phyloP scores from a whole-genome alignment of 1,140 invertebrate genomes.

The Bicyclus anynana region DNA sequence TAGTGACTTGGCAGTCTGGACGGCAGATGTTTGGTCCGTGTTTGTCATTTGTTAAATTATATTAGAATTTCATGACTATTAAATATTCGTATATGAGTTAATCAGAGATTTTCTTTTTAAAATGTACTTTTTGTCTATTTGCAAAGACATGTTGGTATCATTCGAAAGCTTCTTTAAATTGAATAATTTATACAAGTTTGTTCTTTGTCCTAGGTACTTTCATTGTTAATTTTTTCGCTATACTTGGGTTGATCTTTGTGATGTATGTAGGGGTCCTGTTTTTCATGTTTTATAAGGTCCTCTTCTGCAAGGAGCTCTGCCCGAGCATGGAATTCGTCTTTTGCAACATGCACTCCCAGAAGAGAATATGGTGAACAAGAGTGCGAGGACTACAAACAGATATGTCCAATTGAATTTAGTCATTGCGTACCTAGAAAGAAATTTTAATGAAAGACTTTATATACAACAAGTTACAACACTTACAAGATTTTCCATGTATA shows the following conservation, averaged over 20 bases:
- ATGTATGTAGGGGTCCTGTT: background rate
- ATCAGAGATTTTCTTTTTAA: no score
- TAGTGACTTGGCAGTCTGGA: no score
- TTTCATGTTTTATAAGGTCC: slow-evolving; percentile 44
- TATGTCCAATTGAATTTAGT: slow-evolving; percentile 32
- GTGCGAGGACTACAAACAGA: slow-evolving; percentile 34
- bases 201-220: background rate
- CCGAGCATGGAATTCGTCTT: slow-evolving; percentile 45
- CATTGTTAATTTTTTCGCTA: no score
- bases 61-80: no score
- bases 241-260: background rate
- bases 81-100: no score
- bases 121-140: no score
- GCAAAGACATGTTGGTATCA: no score
- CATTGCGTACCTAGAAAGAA: slow-evolving; percentile 39
- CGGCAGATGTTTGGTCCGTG: background rate
- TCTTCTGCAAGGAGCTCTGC: slow-evolving; percentile 47
- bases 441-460: background rate
- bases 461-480: no score
- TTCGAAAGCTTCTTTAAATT: no score
- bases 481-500: no score
- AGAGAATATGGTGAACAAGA: slow-evolving; percentile 40
- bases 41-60: background rate
- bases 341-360: slow-evolving; percentile 38
- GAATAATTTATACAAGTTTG: background rate